Conservation (phyloP, 2,888 invertebrate species). For the Aspidiotus destructor region DNA sequence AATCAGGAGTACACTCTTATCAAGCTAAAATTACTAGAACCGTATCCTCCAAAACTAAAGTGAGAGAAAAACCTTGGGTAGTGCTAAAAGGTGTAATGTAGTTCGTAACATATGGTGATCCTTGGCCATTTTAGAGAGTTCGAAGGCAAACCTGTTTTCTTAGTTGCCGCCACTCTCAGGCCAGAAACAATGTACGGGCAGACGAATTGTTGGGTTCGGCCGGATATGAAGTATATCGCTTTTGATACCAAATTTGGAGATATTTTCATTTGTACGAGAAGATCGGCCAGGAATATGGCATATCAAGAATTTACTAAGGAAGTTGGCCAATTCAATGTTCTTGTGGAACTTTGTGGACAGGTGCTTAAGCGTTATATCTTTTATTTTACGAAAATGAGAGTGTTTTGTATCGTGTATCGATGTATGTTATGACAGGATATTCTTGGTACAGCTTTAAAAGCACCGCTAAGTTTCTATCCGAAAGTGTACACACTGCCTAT, state of each 20-base stretch:
- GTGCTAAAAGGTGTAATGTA: neutral
- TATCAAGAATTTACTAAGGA: conserved; percentile 81
- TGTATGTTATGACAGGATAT: conserved; percentile 47
- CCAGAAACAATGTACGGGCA: conserved; percentile 99
- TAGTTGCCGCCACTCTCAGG: conserved; percentile 94
- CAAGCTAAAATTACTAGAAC: conserved; percentile 75
- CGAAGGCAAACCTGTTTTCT: conserved; percentile 53
- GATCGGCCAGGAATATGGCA: conserved; percentile 90
- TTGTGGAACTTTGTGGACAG: conserved; percentile 60
- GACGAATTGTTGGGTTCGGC: conserved; percentile 97
- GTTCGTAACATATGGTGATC: neutral
- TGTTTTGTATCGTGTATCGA: too few relatives aligned
- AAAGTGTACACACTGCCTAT: conserved; percentile 90
- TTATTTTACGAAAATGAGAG: neutral
- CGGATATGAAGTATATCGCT: conserved; percentile 87
- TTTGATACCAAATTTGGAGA: conserved; percentile 63
- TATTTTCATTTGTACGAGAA: conserved; percentile 73
- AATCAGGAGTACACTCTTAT: conserved; percentile 96
- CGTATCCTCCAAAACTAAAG: conserved; percentile 61
- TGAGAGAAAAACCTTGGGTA: conserved; percentile 39
- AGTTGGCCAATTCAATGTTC: conserved; percentile 65
- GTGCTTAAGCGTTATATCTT: conserved; percentile 41
- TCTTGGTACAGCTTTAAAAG: conserved; percentile 70
- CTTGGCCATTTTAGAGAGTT: conserved; percentile 43
- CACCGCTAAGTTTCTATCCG: conserved; percentile 74